Evolutionary conservation across 2,797 vertebrate species (phyloP).

Genomic region (Limnodromus scolopaceus): DNA sequence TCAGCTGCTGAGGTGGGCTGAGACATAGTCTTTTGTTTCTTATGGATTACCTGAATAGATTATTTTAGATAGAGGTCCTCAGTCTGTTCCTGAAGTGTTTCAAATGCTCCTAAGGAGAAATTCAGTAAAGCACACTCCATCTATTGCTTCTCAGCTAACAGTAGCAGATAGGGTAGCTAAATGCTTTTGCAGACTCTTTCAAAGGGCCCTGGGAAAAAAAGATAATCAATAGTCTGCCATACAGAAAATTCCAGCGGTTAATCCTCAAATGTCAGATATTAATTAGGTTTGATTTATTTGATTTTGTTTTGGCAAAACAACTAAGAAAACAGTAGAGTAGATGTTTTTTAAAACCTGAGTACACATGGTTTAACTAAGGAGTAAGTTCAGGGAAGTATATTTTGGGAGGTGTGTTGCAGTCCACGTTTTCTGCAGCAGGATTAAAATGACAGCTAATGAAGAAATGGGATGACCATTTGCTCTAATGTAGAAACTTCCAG

Average conservation of each 20-base stretch:
- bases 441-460: background rate
- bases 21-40: background rate
- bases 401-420: background rate
- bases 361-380: background rate
- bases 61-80: background rate
- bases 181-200: background rate
- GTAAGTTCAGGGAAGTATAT: background rate
- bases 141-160: background rate
- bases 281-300: conserved; percentile 1
- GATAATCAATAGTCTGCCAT: background rate
- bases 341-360: background rate
- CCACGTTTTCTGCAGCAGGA: background rate
- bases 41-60: background rate
- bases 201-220: background rate
- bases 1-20: background rate
- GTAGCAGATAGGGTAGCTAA: background rate
- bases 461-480: background rate
- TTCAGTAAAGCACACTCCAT: background rate
- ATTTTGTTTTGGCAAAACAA: background rate
- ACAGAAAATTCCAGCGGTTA: background rate
- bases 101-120: background rate
- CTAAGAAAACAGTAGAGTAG: background rate
- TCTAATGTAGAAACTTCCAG: background rate
- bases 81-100: background rate
- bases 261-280: background rate